Base-by-base conservation (phyloP, 2,888 invertebrate genomes). In the Ochropacha duplaris region DNA sequence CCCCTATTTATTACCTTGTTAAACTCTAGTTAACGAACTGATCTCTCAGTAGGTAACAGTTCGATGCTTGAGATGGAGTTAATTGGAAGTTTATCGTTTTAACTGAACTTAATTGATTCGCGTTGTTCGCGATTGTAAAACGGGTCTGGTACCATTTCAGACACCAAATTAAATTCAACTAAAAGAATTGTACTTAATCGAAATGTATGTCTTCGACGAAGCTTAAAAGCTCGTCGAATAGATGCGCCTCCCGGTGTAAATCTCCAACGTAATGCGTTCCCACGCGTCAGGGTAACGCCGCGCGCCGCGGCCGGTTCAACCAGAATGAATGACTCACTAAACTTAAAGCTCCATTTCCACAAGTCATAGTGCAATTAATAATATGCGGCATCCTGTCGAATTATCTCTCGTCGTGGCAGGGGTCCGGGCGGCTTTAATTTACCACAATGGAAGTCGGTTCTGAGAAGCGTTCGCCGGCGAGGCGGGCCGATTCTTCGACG, bases 361-460 rank as follows among this genome's bases (percentile, higher is more conserved):
- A 92, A 92, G 92, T 92, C 92, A 92, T 92, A 92, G 92, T 92
- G 91, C 92, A 92, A 92, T 92, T 92, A 92, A 92, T 92, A 92
- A 92, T 92, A 90, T 90, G 90, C 90, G 92, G 92, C 91, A 90
- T 92, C 92, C 92, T 92, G 92, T 92, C 91, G 92, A 92, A 92
- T 92, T 92, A 92, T 91, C 91, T 92, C 89, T 87, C 89, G 81
- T 82, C 92, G 89, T 86, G 90, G 91, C 90, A 90, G 92, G 91
- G 92, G 91, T 90, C 90, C 92, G 84, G 87, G 85, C 92, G 90
- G 91, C 90, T 91, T 90, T 91, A 91, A 91, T 91, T 91, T 90
- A 91, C 91, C 92, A 92, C 92, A 92, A 92, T 92, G 90, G 91
- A 90, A 87, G 88, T 86, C 81, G 87, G 87, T 92, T 92, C 92